A percentile compares a stretch with the other conserved stretches of the same genome.
phyloP scores from a whole-genome alignment of 2,797 vertebrate species.

The Glossophaga mutica region DNA sequence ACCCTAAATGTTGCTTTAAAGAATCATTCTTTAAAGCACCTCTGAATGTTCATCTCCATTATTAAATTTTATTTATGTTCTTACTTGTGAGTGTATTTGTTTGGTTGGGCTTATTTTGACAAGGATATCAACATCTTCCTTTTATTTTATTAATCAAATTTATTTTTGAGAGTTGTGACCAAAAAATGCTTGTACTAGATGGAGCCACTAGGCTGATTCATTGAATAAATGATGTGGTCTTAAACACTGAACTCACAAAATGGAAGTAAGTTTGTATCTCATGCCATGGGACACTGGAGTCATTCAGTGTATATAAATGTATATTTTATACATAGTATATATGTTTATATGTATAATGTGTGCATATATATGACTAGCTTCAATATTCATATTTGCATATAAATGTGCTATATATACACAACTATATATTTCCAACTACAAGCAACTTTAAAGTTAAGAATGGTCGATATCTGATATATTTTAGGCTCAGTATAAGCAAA shows the following conservation, averaged over 20 bases:
- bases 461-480: neutral
- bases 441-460: neutral
- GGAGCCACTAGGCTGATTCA: neutral
- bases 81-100: neutral
- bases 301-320: neutral
- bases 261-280: neutral
- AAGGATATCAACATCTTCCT: neutral
- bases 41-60: neutral
- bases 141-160: neutral
- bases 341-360: neutral
- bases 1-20: neutral
- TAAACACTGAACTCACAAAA: neutral
- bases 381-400: neutral
- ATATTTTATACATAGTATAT: neutral
- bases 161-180: neutral
- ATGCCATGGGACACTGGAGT: neutral
- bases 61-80: neutral
- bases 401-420: neutral
- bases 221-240: neutral
- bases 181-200: neutral
- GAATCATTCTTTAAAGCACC: neutral
- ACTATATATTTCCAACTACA: neutral
- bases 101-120: neutral
- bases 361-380: neutral
- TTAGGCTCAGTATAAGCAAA: neutral